phyloP scores from a whole-genome alignment of 92 coral and sea anemone species.

The Epizoanthus illoricatus region DNA sequence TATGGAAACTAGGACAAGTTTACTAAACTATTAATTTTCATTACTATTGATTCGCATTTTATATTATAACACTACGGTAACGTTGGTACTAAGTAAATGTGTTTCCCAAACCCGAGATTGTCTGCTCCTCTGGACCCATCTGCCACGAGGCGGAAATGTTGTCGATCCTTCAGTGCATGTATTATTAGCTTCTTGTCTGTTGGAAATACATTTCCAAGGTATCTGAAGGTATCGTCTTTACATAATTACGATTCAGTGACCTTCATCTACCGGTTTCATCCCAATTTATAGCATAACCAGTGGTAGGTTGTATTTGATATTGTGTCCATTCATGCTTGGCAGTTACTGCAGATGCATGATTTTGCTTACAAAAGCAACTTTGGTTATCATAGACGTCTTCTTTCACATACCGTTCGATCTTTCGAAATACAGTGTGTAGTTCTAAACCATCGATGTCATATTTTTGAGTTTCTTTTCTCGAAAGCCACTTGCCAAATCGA shows the following conservation, averaged over 20 bases:
- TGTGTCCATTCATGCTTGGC: too few species aligned
- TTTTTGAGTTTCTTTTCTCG: too few species aligned
- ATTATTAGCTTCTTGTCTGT: not conserved
- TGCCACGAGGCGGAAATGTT: not conserved
- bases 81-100: not conserved
- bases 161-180: not conserved
- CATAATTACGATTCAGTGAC: not conserved
- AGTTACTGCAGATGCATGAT: too few species aligned
- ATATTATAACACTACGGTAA: not conserved
- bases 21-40: not conserved
- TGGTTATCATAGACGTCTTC: too few species aligned
- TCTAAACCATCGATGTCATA: too few species aligned
- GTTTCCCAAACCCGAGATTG: not conserved
- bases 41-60: not conserved
- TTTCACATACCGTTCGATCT: too few species aligned
- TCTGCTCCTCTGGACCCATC: conserved; percentile 5
- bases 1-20: too few species aligned
- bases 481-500: too few species aligned
- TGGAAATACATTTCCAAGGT: not conserved
- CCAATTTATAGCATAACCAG: not conserved
- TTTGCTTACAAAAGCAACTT: too few species aligned
- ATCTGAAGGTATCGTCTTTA: not conserved
- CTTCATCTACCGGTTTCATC: not conserved
- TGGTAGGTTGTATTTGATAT: too few species aligned
- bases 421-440: too few species aligned